phyloP scores from a whole-genome alignment of 2,888 invertebrate species.

The Machimus rusticus region DNA sequence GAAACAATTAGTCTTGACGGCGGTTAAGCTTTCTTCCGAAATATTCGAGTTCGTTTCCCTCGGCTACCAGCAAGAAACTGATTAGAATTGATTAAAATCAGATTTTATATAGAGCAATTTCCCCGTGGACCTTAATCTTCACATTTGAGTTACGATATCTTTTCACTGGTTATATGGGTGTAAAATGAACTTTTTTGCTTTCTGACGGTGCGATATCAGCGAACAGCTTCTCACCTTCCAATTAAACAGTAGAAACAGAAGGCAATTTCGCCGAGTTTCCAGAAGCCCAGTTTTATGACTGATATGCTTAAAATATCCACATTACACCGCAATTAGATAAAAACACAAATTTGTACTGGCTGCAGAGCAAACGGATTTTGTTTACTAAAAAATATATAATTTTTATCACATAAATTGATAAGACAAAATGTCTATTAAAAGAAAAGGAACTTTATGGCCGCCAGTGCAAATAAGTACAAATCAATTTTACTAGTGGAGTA shows the following conservation, averaged over 20 bases:
- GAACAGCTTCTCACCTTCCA: neutral
- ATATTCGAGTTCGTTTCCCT: neutral
- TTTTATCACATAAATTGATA: neutral
- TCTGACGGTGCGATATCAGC: neutral
- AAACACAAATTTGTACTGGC: neutral
- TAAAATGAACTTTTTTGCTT: neutral
- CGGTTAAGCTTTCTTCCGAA: neutral
- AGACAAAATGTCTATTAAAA: neutral
- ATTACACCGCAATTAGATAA: neutral
- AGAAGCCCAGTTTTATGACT: neutral
- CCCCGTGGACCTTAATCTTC: constrained; percentile 6
- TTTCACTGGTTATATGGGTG: neutral
- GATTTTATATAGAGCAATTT: constrained; percentile 37
- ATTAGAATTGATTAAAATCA: constrained; percentile 27
- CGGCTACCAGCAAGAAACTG: constrained; percentile 30
- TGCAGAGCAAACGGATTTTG: neutral
- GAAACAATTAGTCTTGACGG: constrained; percentile 17
- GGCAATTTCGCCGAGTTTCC: neutral
- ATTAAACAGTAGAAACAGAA: neutral
- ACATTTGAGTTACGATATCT: neutral
- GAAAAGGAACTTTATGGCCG: neutral
- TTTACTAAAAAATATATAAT: neutral
- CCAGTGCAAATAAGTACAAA: neutral
- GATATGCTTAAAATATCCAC: neutral
- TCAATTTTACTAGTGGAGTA: neutral